Evolutionary conservation across 2,113 vertebrate genomes (phyloP), one percentile per base, ranked within the genome.

Genomic region (Melanerpes formicivorus): DNA sequence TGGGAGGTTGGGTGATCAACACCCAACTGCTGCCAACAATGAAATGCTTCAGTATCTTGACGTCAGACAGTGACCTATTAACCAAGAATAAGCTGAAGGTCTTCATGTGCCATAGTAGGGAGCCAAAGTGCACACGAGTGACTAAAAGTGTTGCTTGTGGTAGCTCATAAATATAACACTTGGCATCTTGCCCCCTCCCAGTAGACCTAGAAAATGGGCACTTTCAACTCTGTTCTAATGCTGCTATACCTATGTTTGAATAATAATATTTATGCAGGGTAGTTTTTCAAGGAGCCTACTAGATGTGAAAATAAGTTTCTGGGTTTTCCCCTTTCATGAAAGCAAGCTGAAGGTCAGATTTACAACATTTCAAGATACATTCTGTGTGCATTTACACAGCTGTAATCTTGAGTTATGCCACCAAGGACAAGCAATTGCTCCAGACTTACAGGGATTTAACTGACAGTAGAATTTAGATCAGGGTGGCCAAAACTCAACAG

Each of bases 331-430:
- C 81, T 97, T 96, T 90, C 56, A 67, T 84, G 90, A 87, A 95
- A 94, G 76, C 56, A 73, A 92, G 55, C 72, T 90, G 89, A 95
- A 93, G 83, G 94, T 96, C 94, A 95, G 85, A 96, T 96, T 96
- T 96, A 97, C 75, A 89, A 83, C 5, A 3, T 91, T 75, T 91
- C 74, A 80, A 80, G 84, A 83, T 93, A 46, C 91, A 85, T 95
- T 97, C 87, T 89, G 77, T 80, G 70, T 85, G 93, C 92, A 86
- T 96, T 97, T 95, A 91, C 88, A 89, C 80, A 86, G 84, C 64
- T 87, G 83, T 94, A 93, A 96, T 96, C 95, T 90, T 97, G 89
- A 96, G 90, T 88, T 96, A 94, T 74, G 90, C 90, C 88, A 85
- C 64, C 0, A 3, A 95, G 80, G 79, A 88, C 83, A 85, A 86